These are phyloP conservation scores for Formicarius rufipectus DNA, from an alignment of 2,113 vertebrate genomes.

Conservation along the genomic window DNA sequence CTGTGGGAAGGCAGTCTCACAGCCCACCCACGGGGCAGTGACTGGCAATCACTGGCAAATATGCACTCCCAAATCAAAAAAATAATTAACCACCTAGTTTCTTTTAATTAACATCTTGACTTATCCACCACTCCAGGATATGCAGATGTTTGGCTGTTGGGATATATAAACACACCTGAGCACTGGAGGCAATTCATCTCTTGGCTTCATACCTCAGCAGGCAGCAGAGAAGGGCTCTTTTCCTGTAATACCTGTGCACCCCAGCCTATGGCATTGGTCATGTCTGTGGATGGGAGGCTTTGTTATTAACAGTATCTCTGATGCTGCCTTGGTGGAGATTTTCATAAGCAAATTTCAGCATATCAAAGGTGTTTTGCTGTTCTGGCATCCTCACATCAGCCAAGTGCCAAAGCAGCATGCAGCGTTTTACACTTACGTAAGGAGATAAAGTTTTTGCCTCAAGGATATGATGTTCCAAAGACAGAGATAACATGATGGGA, in stretches of 20 bases:
- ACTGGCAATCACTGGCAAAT: not conserved
- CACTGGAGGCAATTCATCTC: slow-evolving; percentile 6
- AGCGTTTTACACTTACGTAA: not conserved
- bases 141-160: slow-evolving; percentile 47
- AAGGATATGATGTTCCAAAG: slow-evolving; percentile 43
- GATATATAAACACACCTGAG: slow-evolving; percentile 58
- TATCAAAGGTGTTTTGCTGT: not conserved
- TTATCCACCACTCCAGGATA: slow-evolving; percentile 40
- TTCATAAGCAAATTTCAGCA: not conserved
- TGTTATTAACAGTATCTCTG: not conserved
- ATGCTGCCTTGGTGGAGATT: not conserved
- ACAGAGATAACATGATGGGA: slow-evolving; percentile 29
- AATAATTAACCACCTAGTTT: slow-evolving; percentile 14
- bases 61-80: not conserved
- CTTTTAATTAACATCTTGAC: slow-evolving; percentile 49
- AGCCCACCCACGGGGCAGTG: slow-evolving; percentile 26
- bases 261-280: not conserved
- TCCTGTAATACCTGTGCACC: not conserved
- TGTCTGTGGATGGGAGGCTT: not conserved
- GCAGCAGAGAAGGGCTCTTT: not conserved
- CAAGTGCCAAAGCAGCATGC: not conserved
- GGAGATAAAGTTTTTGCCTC: slow-evolving; percentile 43
- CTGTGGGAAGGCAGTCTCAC: not conserved
- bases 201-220: not conserved
- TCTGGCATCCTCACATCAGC: not conserved